A percentile compares a stretch with the other conserved stretches of the same genome.
Conservation (phyloP, 1,140 invertebrate genomes). For the Lerema accius region DNA sequence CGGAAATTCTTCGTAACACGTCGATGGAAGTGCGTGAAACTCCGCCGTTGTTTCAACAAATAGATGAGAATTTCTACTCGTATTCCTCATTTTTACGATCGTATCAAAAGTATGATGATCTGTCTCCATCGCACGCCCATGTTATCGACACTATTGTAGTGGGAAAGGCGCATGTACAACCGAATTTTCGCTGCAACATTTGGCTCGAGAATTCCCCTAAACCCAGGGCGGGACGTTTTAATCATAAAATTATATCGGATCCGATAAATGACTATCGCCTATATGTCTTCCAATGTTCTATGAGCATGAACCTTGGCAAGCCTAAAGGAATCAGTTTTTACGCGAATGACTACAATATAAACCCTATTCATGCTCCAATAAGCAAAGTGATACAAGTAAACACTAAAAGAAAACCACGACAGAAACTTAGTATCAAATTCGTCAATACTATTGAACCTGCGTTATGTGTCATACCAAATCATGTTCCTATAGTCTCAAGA, state of each 20-base stretch:
- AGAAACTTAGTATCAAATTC: conserved; percentile 70
- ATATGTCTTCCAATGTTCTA: conserved; percentile 80
- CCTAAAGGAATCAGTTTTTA: conserved; percentile 83
- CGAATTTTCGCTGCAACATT: conserved; percentile 82
- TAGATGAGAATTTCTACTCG: conserved; percentile 80
- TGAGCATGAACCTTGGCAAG: conserved; percentile 69
- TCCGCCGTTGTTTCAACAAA: conserved; percentile 77
- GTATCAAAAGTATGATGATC: conserved; percentile 75
- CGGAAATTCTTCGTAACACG: conserved; percentile 73
- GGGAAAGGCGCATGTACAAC: conserved; percentile 65
- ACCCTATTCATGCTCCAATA: conserved; percentile 80
- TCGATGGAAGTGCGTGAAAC: conserved; percentile 75
- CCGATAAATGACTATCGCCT: conserved; percentile 62
- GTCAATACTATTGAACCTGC: conserved; percentile 80
- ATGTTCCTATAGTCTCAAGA: conserved; percentile 75
- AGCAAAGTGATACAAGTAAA: conserved; percentile 75
- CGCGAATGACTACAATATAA: conserved; percentile 76
- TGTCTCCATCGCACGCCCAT: conserved; percentile 57
- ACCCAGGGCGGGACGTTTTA: conserved; percentile 80
- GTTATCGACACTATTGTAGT: conserved; percentile 81
- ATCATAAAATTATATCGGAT: conserved; percentile 66
- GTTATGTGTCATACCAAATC: conserved; percentile 82
- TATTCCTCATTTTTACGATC: conserved; percentile 83
- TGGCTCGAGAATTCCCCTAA: conserved; percentile 82
- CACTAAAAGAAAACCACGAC: conserved; percentile 61